Evolutionary conservation across 92 coral and sea anemone genomes (phyloP), one percentile per base, ranked within the genome.

Genomic region (Epizoanthus fatuus): DNA sequence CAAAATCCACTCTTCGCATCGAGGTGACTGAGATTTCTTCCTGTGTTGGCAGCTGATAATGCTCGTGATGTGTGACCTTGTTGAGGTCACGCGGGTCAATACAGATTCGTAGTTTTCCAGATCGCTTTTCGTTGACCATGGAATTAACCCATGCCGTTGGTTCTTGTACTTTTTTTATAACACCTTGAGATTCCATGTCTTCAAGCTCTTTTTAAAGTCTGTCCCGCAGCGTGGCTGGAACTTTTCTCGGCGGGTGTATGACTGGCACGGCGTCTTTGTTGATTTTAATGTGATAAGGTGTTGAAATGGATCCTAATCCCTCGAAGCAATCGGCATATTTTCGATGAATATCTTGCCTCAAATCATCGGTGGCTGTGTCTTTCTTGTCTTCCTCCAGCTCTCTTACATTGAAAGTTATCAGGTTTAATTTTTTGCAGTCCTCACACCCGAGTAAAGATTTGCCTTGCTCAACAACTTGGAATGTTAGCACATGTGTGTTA

Each of bases 1-100:
- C 90, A 84, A 22, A 79, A 84, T 4, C 93, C 90, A 8, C 85
- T 79, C 16, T 56, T 77, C 3, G 89, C 89, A 32, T 84, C 89
- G 1, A 89, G 71, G 3, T 79, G 59, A 53, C 90, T 90, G 79
- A 90, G 62, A 90, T 90, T 51, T 90, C 93, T 44, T 90, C 69
- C 40, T 80, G 93, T 16, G 95, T 92, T 0, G 95, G 92, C 0
- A 90, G 51, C 69, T 90, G 90, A 68, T 90, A 86, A 55, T 90
- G 90, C 40, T 90, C 88, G 9, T 88, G 40, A 19, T 20, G 32
- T 4, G 81, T 37, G 1, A 85, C 93, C 29, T 86, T 90, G 81
- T 90, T 86, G 2, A 86, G 88, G 75, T 90, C 88, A 11, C 85
- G 80, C 3, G 91, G 93, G 79, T 90, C 93, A 40, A 90, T 90